phyloP scores from a whole-genome alignment of 2,797 vertebrate genomes.

The Diplodus sargus region DNA sequence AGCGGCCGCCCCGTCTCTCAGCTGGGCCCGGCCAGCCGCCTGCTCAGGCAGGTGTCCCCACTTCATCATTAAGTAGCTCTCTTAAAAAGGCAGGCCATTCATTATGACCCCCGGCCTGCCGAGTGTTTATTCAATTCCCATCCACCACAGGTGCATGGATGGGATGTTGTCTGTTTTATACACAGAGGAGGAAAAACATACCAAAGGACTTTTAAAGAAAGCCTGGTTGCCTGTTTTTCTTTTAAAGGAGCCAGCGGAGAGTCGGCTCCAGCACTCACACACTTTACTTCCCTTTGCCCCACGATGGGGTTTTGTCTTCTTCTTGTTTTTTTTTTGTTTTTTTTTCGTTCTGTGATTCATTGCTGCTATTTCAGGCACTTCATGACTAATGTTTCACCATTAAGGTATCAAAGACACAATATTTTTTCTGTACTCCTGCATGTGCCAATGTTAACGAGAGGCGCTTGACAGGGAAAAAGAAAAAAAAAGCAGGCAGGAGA shows the following conservation, averaged over 20 bases:
- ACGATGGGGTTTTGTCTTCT: background rate
- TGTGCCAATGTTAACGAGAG: background rate
- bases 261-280: background rate
- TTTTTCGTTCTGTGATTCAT: slow-evolving; percentile 2
- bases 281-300: slow-evolving; percentile 3
- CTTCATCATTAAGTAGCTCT: slow-evolving; percentile 79
- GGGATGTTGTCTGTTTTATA: slow-evolving; percentile 48
- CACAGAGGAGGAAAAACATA: slow-evolving; percentile 49
- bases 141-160: slow-evolving; percentile 70
- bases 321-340: no score
- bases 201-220: slow-evolving; percentile 19
- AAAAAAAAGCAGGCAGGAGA: slow-evolving; percentile 22
- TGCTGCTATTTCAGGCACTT: slow-evolving; percentile 16
- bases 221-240: slow-evolving; percentile 14
- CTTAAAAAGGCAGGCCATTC: slow-evolving; percentile 79
- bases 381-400: slow-evolving; percentile 9
- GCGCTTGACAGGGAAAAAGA: background rate
- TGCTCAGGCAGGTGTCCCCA: slow-evolving; percentile 75
- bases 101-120: slow-evolving; percentile 71
- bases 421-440: slow-evolving; percentile 14
- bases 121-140: slow-evolving; percentile 78
- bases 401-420: slow-evolving; percentile 15
- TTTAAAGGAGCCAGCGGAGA: slow-evolving; percentile 28
- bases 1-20: slow-evolving; percentile 22
- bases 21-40: slow-evolving; percentile 46